Conservation (phyloP, 2,888 invertebrate genomes). For the Trichopoda pennipes region DNA sequence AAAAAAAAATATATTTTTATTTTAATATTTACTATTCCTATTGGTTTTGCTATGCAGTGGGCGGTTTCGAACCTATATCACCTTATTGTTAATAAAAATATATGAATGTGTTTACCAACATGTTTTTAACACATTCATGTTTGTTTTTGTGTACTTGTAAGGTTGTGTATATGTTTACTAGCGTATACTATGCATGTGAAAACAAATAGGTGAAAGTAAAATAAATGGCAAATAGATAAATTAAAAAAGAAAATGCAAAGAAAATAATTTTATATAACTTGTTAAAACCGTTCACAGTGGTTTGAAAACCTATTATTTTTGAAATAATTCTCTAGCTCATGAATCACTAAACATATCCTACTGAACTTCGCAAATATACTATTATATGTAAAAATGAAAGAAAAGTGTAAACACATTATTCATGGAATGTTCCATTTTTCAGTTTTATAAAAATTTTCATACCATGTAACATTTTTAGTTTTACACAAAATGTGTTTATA, state of each 20-base stretch:
- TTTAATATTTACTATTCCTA: slow-evolving; percentile 57
- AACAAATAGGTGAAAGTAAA: slow-evolving; percentile 62
- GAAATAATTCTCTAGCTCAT: too few relatives aligned
- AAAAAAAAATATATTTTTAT: slow-evolving; percentile 38
- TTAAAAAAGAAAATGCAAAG: slow-evolving; percentile 1
- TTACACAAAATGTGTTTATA: too few relatives aligned
- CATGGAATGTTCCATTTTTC: too few relatives aligned
- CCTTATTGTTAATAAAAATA: slow-evolving; percentile 60
- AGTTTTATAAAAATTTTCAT: too few relatives aligned
- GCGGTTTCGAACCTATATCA: slow-evolving; percentile 44
- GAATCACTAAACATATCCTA: too few relatives aligned
- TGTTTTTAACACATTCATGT: slow-evolving; percentile 30
- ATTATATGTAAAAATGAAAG: too few relatives aligned
- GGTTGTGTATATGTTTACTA: not conserved
- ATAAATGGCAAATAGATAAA: slow-evolving; percentile 36
- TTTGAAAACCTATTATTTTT: too few relatives aligned
- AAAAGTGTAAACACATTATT: too few relatives aligned
- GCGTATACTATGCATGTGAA: slow-evolving; percentile 27
- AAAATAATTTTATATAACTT: slow-evolving; percentile 12
- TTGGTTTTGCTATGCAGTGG: slow-evolving; percentile 56
- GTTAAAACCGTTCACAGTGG: too few relatives aligned
- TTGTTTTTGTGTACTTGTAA: not conserved
- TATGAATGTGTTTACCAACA: slow-evolving; percentile 44
- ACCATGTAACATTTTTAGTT: too few relatives aligned
- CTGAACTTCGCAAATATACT: too few relatives aligned